phyloP scores from a whole-genome alignment of 2,113 vertebrate species.

The Pseudorhombus dupliciocellatus region DNA sequence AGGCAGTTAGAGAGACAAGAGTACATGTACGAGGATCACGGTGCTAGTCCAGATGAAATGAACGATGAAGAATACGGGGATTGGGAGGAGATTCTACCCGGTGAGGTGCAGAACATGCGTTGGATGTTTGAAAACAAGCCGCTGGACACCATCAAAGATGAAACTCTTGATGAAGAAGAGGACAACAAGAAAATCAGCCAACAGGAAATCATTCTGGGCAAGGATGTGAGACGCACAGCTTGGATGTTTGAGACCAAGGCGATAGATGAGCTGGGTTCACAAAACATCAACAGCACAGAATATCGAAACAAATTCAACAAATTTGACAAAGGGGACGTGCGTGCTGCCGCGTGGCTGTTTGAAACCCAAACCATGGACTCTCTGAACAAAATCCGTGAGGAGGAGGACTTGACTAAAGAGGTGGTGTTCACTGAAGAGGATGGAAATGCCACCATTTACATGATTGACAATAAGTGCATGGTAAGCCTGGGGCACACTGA shows the following conservation, averaged over 20 bases:
- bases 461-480: slow-evolving; percentile 87
- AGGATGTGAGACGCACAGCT: slow-evolving; percentile 84
- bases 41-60: slow-evolving; percentile 72
- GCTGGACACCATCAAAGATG: slow-evolving; percentile 83
- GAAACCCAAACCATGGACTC: slow-evolving; percentile 86
- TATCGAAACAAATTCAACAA: slow-evolving; percentile 80
- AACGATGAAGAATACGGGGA: slow-evolving; percentile 83
- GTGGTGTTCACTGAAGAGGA: slow-evolving; percentile 81
- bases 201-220: slow-evolving; percentile 84
- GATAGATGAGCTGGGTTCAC: slow-evolving; percentile 73
- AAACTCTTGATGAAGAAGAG: slow-evolving; percentile 73
- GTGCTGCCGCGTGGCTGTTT: slow-evolving; percentile 83
- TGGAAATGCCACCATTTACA: slow-evolving; percentile 85
- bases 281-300: slow-evolving; percentile 62
- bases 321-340: slow-evolving; percentile 82
- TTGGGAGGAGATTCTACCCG: slow-evolving; percentile 86
- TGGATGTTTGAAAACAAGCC: slow-evolving; percentile 90
- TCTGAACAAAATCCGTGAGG: slow-evolving; percentile 83
- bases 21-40: slow-evolving; percentile 82
- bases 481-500: slow-evolving; percentile 84
- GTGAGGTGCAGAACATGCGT: slow-evolving; percentile 86
- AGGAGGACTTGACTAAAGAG: slow-evolving; percentile 76
- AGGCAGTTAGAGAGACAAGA: slow-evolving; percentile 72
- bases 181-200: slow-evolving; percentile 72
- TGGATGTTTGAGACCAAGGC: slow-evolving; percentile 91